A percentile compares a stretch with the other conserved stretches of the same genome.
Evolutionary conservation across 2,888 invertebrate species (phyloP).

Genomic region (Cordilura impudica): DNA sequence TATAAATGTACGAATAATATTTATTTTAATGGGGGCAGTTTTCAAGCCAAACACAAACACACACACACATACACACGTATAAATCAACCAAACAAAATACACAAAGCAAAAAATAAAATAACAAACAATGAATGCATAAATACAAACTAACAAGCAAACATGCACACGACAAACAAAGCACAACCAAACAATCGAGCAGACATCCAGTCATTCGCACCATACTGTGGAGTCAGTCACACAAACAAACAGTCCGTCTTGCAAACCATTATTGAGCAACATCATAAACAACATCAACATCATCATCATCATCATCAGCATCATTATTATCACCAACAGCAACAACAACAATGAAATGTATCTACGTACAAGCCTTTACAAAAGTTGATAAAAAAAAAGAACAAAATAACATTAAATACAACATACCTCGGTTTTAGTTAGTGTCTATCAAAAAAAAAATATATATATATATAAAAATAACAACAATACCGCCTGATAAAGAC

Average conservation of each 20-base stretch:
- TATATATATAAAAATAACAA: no score
- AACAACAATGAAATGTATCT: neutral
- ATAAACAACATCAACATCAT: neutral
- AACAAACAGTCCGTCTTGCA: neutral
- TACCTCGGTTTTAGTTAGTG: neutral
- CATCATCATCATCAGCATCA: neutral
- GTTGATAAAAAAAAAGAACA: neutral
- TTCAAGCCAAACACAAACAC: neutral
- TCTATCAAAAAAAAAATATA: neutral
- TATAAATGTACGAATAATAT: conserved; percentile 1
- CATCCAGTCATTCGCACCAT: conserved; percentile 49
- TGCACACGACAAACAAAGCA: neutral
- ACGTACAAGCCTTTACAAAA: neutral
- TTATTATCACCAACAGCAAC: neutral
- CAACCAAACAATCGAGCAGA: conserved; percentile 44
- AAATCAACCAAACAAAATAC: neutral
- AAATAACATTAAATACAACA: neutral
- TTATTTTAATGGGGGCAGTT: conserved; percentile 48
- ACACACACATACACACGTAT: neutral
- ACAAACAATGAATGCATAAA: neutral
- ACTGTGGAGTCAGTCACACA: neutral
- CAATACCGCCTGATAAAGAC: neutral
- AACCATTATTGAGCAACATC: conserved; percentile 25
- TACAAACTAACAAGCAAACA: conserved; percentile 10
- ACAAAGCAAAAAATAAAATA: neutral